Conservation (phyloP, 2,113 vertebrate genomes). For the Oryzias woworae region DNA sequence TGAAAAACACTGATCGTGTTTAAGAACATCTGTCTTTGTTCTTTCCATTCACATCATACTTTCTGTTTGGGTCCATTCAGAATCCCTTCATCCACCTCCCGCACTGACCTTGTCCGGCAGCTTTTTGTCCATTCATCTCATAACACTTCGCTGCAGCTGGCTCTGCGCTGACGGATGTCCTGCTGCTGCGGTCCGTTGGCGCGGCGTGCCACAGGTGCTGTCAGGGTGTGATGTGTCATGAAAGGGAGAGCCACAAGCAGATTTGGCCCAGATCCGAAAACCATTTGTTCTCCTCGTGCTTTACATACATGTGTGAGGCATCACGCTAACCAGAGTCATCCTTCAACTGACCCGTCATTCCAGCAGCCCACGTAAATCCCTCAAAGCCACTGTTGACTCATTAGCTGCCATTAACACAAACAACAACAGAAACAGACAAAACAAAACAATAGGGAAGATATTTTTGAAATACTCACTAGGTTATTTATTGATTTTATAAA, state of each 20-base stretch:
- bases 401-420: too few species aligned
- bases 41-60: background rate
- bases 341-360: slow-evolving; percentile 39
- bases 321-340: slow-evolving; percentile 50
- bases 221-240: slow-evolving; percentile 9
- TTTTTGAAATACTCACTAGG: too few species aligned
- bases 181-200: slow-evolving; percentile 10
- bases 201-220: slow-evolving; percentile 17
- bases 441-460: too few species aligned
- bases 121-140: slow-evolving; percentile 38
- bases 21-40: background rate
- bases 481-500: too few species aligned
- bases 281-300: slow-evolving; percentile 18
- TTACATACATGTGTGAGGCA: slow-evolving; percentile 41
- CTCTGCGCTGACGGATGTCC: slow-evolving; percentile 46
- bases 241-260: background rate
- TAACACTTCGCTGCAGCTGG: slow-evolving; percentile 48
- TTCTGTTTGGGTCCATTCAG: background rate
- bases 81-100: background rate
- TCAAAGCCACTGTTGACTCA: too few species aligned
- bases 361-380: too few species aligned
- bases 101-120: slow-evolving; percentile 15
- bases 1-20: too few species aligned
- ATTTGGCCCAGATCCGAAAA: slow-evolving; percentile 16
- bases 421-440: too few species aligned